Evolutionary conservation across 2,113 vertebrate species (phyloP), one percentile per base, ranked within the genome.

Genomic region (zebrafish (Danio rerio)): DNA sequence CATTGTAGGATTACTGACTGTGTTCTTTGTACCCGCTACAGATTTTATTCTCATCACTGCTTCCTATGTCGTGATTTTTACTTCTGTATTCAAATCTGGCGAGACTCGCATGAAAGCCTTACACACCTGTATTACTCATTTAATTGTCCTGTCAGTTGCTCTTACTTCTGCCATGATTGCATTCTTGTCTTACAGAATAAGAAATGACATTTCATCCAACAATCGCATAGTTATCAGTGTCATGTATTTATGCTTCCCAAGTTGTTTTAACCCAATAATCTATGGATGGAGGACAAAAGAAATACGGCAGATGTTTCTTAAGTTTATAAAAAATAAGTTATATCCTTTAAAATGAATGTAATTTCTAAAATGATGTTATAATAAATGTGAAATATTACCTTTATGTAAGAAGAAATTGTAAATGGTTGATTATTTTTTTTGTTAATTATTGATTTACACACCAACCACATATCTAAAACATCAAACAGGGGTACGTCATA

Each of bases 251-350:
- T 81, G 81, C 16, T 68, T 84, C 0, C 83, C 85, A 16, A 83
- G 81, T n/a, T 71, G 82, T 62, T 78, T 88, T 1, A 85, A 88
- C 45, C 87, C 87, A 11, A 73, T 88, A 31, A 65, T 88, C 31
- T 88, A 88, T 62, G 85, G 84, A 1, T 72, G 86, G 42, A 82
- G 82, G 59, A 86, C 87, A 40, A 88, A 81, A 72, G 70, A 83
- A 68, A 87, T 88, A 55, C 81, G 85, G 52, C 40, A 84, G 31
- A 59, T 49, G 42, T 72, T 87, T 31, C 9, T n/a, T n/a, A n/a
- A n/a, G n/a, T n/a, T n/a, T n/a, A n/a, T n/a, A n/a, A n/a, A n/a
- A n/a, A n/a, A n/a, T n/a, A n/a, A n/a, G n/a, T n/a, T n/a, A n/a
- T n/a, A n/a, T n/a, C n/a, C n/a, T n/a, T n/a, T n/a, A n/a, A n/a